Conservation (phyloP, 2,888 invertebrate genomes). For the Griposia aprilina region DNA sequence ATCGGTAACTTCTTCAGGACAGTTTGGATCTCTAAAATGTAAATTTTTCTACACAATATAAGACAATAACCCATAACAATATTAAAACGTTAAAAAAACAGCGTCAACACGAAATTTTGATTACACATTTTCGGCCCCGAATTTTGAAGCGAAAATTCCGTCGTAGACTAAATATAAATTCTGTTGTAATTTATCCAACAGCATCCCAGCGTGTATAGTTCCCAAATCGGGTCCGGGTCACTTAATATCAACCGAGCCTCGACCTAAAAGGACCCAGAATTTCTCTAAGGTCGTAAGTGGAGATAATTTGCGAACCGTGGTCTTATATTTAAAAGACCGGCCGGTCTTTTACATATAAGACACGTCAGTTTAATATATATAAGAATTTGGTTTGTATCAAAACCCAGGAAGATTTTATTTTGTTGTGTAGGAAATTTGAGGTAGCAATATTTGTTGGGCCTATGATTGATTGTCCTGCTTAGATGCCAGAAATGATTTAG, state of each 20-base stretch:
- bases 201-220: slow-evolving; percentile 37
- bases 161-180: slow-evolving; percentile 34
- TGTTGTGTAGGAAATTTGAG: slow-evolving; percentile 1
- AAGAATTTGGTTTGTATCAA: slow-evolving; percentile 8
- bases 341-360: slow-evolving; percentile 45
- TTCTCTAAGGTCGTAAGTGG: slow-evolving; percentile 40
- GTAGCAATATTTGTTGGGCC: slow-evolving; percentile 11
- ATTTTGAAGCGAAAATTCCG: slow-evolving; percentile 27
- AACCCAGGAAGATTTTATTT: neutral
- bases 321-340: no score
- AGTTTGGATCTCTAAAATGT: neutral
- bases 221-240: slow-evolving; percentile 52
- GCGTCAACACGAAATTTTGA: slow-evolving; percentile 8
- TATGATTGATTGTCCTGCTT: slow-evolving; percentile 6
- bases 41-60: neutral
- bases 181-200: slow-evolving; percentile 31
- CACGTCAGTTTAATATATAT: slow-evolving; percentile 41
- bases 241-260: slow-evolving; percentile 49
- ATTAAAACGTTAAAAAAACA: slow-evolving; percentile 17
- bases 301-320: slow-evolving; percentile 51
- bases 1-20: neutral
- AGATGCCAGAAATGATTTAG: neutral
- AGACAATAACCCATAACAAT: slow-evolving; percentile 6
- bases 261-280: slow-evolving; percentile 45
- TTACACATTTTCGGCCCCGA: slow-evolving; percentile 11